Percentiles rank a stretch among this genome's conserved stretches.
phyloP scores from a whole-genome alignment of 53 echinoderm and acorn worm genomes.

The Echinometra lucunter region DNA sequence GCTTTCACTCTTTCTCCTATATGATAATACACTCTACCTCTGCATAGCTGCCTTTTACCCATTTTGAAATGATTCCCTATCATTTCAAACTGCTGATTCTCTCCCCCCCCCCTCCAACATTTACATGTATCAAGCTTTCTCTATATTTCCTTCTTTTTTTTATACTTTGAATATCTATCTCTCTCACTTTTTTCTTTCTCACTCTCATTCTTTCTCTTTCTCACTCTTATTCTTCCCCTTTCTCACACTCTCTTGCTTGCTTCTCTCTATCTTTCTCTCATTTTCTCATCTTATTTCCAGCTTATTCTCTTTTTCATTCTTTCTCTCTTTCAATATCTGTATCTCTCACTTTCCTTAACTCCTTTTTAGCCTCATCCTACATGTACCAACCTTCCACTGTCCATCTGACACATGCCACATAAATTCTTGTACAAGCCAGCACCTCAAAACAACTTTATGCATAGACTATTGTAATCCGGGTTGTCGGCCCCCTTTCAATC shows the following conservation, averaged over 20 bases:
- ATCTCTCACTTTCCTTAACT: background rate
- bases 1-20: too few relatives aligned
- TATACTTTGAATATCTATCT: too few relatives aligned
- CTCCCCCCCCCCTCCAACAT: background rate
- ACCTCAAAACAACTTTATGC: background rate
- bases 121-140: background rate
- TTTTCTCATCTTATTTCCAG: background rate
- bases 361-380: background rate
- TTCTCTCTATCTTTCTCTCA: background rate
- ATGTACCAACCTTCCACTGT: background rate
- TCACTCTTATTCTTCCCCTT: background rate
- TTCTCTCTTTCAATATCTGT: background rate
- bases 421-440: background rate
- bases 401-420: background rate
- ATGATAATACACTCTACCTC: too few relatives aligned
- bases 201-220: background rate
- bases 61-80: too few relatives aligned
- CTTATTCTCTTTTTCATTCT: background rate
- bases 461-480: background rate
- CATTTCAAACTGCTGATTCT: background rate
- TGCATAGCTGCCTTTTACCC: too few relatives aligned
- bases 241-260: background rate
- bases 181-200: background rate
- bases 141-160: background rate
- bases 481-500: background rate